Evolutionary conservation across 2,888 invertebrate species (phyloP), one percentile per base, ranked within the genome.

Genomic region (Dicranocentrus wangi): DNA sequence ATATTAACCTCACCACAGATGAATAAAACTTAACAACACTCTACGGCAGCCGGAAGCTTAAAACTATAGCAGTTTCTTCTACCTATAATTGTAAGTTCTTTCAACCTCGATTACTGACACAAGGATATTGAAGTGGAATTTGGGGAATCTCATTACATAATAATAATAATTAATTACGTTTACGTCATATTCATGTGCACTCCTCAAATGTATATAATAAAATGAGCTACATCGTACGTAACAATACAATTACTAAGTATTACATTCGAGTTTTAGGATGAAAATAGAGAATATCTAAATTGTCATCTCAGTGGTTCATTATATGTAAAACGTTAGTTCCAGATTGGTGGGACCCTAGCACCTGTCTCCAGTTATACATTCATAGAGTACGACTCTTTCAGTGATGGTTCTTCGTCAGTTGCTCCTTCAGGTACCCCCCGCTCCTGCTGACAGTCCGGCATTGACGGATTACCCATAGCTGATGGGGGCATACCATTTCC

Each of bases 361-460:
- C 80, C 80, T 81, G 42, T 69, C 69, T 77, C 72, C 77, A 69
- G 75, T 83, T 84, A 86, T 70, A 86, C 85, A 66, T 86, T 86
- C 86, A 86, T 86, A 23, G 85, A 85, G 72, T 86, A 85, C 10
- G 85, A 82, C 58, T 85, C 85, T 69, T 86, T 85, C n/a, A 82
- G 51, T 27, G 83, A 77, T n/a, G 82, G 82, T 61, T 85, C 85
- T 66, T 86, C 85, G 65, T 86, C 85, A 27, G 86, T 86, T 32
- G 86, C 86, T 10, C 93, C 94, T 88, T 93, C 93, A 1, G 95
- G 93, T 1, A 92, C 93, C 1, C 93, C 93, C 27, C 93, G 90
- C 87, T 93, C 93, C 80, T 90, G 76, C 43, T 82, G 83, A 65
- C 84, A 84, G 71, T 84, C 84, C 58, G 73, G 55, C 51, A 80